Percentiles rank a stretch among this genome's conserved stretches.
These are phyloP conservation scores for Nomada flava DNA, from an alignment of 2,888 invertebrate species.

Conservation along the genomic window DNA sequence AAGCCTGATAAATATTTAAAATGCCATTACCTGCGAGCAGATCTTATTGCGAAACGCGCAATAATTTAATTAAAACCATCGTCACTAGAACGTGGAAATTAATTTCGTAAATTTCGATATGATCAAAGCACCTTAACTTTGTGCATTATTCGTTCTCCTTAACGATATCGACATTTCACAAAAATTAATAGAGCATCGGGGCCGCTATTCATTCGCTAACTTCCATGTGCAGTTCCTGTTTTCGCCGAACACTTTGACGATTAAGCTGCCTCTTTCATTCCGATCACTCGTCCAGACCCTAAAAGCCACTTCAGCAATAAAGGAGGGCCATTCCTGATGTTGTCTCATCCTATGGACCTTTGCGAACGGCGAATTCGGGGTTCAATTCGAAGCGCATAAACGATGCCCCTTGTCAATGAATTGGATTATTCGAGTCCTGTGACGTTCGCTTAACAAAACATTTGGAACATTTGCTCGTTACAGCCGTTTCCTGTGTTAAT, in stretches of 20 bases:
- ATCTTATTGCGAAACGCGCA: neutral
- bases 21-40: neutral
- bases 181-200: conserved; percentile 13
- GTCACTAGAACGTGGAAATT: neutral
- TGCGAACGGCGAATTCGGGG: neutral
- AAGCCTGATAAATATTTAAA: neutral
- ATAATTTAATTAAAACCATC: conserved; percentile 20
- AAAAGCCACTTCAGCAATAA: conserved; percentile 12
- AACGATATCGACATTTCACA: neutral
- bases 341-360: neutral
- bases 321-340: neutral
- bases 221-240: neutral
- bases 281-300: neutral
- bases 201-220: neutral
- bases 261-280: conserved; percentile 16
- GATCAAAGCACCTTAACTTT: neutral
- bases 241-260: neutral
- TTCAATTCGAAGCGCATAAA: conserved; percentile 20
- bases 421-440: neutral
- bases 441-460: conserved; percentile 23
- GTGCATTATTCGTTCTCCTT: neutral
- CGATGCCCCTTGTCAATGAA: conserved; percentile 16
- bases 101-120: conserved; percentile 12
- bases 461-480: neutral
- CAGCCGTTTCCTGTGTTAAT: neutral